Evolutionary conservation across 2,797 vertebrate genomes (phyloP).

Genomic region (Esox masquinongy): DNA sequence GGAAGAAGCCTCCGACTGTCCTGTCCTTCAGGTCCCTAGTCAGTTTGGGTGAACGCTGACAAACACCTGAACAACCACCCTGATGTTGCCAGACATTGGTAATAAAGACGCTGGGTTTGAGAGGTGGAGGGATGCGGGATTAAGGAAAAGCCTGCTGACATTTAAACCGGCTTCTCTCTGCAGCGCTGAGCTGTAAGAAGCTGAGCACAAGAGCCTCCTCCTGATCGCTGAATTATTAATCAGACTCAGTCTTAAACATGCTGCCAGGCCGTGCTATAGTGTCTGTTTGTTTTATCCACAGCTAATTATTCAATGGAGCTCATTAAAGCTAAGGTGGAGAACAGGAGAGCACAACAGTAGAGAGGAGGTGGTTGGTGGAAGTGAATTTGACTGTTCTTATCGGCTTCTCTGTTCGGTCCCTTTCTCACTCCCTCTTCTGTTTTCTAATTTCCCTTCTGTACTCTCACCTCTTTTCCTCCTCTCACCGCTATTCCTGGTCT

Average conservation of each 20-base stretch:
- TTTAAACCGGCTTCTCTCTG: constrained; percentile 45
- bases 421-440: background rate
- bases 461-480: background rate
- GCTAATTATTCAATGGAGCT: constrained; percentile 70
- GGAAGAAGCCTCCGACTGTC: background rate
- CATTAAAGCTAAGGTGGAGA: constrained; percentile 59
- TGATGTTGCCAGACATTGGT: constrained; percentile 46
- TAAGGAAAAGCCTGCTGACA: constrained; percentile 60
- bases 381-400: background rate
- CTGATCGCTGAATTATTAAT: constrained; percentile 73
- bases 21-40: background rate
- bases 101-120: constrained; percentile 42
- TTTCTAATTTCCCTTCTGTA: background rate
- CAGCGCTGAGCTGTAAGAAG: constrained; percentile 29
- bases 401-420: background rate
- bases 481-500: background rate
- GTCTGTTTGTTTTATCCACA: constrained; percentile 69
- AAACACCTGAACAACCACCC: constrained; percentile 30
- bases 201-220: constrained; percentile 44
- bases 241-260: constrained; percentile 49
- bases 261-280: constrained; percentile 53
- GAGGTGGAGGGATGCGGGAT: constrained; percentile 37
- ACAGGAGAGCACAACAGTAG: constrained; percentile 26
- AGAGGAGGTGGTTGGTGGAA: constrained; percentile 39
- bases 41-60: background rate